Evolutionary conservation across 2,888 invertebrate genomes (phyloP).

Genomic region (Ochropleura plecta): DNA sequence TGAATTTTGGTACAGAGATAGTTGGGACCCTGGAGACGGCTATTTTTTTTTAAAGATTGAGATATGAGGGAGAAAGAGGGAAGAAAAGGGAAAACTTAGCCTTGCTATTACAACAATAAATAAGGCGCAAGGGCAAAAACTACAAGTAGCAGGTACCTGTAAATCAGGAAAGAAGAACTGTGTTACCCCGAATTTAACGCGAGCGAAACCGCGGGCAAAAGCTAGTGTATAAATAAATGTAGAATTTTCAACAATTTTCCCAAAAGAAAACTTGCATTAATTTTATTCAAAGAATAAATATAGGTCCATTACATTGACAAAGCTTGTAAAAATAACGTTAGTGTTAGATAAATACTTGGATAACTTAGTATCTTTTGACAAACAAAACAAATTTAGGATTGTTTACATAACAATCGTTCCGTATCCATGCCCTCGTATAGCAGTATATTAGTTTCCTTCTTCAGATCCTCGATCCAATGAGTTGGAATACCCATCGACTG

Average conservation of each 20-base stretch:
- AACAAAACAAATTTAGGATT: not conserved
- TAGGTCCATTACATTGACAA: not conserved
- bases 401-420: not conserved
- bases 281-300: not conserved
- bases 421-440: not conserved
- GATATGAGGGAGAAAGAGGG: no score
- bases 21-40: no score
- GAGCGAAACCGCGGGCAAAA: no score
- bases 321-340: not conserved
- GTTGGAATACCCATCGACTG: not conserved
- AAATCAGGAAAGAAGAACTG: no score
- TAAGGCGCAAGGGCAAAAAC: no score
- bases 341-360: not conserved
- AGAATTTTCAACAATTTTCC: not conserved
- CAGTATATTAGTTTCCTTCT: not conserved
- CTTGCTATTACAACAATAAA: no score
- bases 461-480: slow-evolving; percentile 2
- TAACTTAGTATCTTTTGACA: not conserved
- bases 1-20: no score
- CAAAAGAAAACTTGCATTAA: not conserved
- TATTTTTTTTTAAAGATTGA: no score
- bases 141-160: no score
- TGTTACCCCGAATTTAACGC: no score
- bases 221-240: not conserved
- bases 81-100: no score